Evolutionary conservation across 2,113 vertebrate genomes (phyloP), one percentile per base, ranked within the genome.

Genomic region (Centrocercus urophasianus): DNA sequence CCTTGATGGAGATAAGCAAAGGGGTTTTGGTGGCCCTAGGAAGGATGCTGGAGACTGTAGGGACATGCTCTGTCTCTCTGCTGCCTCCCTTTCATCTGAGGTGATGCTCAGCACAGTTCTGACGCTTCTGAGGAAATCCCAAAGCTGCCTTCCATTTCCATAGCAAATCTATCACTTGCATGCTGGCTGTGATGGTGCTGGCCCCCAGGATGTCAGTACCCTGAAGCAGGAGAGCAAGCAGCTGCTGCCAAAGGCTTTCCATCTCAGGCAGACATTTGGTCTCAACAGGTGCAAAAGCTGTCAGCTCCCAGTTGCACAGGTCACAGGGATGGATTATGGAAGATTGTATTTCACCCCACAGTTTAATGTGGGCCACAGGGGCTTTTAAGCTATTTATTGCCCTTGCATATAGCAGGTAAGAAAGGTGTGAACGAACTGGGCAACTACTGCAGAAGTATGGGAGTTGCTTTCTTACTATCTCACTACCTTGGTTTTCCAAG

Each of bases 1-100:
- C 97, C 98, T 98, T 20, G 20, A 48, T 82, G 76, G 56, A 89
- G 71, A 89, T 73, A 93, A 17, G 87, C 19, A 91, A 86, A 72
- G 20, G 45, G 1, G 14, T 54, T 48, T 32, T 67, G n/a, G 34
- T 4, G n/a, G 36, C 36, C 86, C 47, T 30, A 27, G 30, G 14
- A 66, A 11, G n/a, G 25, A 83, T 43, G 30, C 27, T 28, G 15
- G 17, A 8, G 9, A 30, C 4, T 3, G 7, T 14, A 7, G 8
- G 6, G 17, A 25, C 1, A 1, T 11, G 54, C 0, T 2, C 40
- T 75, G 20, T 52, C 59, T 38, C 40, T 63, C 67, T 83, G 40
- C 6, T 52, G 48, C 7, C 69, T 54, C 30, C 57, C 61, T 40
- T 28, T 64, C 61, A 64, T 10, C 15, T 0, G 0, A 61, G 40